A percentile compares a stretch with the other conserved stretches of the same genome.
Evolutionary conservation across 2,797 vertebrate species (phyloP).

Genomic region (Girardinus metallicus): DNA sequence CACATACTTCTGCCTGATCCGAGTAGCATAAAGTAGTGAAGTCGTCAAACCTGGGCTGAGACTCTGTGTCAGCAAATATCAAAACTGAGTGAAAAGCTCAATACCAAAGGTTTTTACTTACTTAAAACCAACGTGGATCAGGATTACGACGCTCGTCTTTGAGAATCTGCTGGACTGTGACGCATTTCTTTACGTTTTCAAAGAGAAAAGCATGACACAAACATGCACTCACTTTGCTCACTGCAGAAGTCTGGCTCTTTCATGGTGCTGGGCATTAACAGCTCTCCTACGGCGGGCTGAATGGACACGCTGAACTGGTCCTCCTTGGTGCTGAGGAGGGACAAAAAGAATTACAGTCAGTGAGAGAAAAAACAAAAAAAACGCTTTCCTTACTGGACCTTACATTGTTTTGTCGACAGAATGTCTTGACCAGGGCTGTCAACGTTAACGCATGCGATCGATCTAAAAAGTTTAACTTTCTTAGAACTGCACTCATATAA

Average conservation of each 20-base stretch:
- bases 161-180: neutral
- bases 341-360: neutral
- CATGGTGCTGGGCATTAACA: constrained; percentile 90
- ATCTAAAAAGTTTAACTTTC: no score
- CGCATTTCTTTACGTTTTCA: neutral
- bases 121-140: neutral
- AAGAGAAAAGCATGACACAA: neutral
- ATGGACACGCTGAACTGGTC: constrained; percentile 90
- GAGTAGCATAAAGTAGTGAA: neutral
- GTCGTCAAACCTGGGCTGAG: neutral
- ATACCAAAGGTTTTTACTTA: neutral
- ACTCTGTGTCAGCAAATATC: neutral
- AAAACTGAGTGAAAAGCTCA: neutral
- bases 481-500: no score
- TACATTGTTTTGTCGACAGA: neutral
- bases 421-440: neutral
- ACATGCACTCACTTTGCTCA: constrained; percentile 87
- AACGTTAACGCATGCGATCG: neutral
- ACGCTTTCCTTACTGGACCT: neutral
- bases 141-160: neutral
- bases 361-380: no score
- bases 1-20: neutral
- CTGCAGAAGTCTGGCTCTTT: constrained; percentile 90
- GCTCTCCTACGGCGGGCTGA: constrained; percentile 92
- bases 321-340: constrained; percentile 86